Evolutionary conservation across 2,888 invertebrate genomes (phyloP).

Genomic region (Ormyrus thymus): DNA sequence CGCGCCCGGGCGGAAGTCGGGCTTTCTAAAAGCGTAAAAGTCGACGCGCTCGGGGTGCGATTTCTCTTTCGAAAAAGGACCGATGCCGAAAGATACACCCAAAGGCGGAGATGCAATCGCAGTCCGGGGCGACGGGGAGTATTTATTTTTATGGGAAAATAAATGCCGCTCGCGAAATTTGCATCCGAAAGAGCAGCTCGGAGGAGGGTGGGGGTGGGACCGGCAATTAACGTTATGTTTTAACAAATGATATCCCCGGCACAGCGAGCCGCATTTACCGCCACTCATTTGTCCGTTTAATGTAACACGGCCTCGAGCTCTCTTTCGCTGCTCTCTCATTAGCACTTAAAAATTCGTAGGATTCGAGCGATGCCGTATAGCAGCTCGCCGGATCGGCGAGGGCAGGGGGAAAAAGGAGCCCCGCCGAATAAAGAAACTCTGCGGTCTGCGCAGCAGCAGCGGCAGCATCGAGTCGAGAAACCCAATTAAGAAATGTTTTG

Average conservation of each 20-base stretch:
- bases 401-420: constrained; percentile 1
- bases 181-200: constrained; percentile 41
- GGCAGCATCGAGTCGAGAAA: constrained; percentile 62
- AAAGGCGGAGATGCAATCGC: constrained; percentile 25
- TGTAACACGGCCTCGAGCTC: constrained; percentile 37
- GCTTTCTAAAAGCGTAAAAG: constrained; percentile 50
- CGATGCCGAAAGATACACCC: background rate
- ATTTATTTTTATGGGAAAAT: constrained; percentile 47
- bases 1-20: background rate
- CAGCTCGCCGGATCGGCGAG: constrained; percentile 1
- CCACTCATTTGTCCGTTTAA: constrained; percentile 58
- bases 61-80: constrained; percentile 8
- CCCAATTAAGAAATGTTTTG: constrained; percentile 76
- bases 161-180: constrained; percentile 50
- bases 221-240: constrained; percentile 54
- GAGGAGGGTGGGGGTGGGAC: constrained; percentile 4
- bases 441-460: constrained; percentile 31
- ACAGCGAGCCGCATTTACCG: constrained; percentile 60
- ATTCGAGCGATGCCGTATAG: constrained; percentile 23
- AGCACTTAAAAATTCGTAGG: constrained; percentile 55
- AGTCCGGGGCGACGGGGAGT: constrained; percentile 6
- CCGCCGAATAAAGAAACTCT: constrained; percentile 48
- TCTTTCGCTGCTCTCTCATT: constrained; percentile 52
- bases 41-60: constrained; percentile 1
- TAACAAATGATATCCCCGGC: constrained; percentile 51